Evolutionary conservation across 2,888 invertebrate genomes (phyloP).

Genomic region (Drosophila trichaetosa): DNA sequence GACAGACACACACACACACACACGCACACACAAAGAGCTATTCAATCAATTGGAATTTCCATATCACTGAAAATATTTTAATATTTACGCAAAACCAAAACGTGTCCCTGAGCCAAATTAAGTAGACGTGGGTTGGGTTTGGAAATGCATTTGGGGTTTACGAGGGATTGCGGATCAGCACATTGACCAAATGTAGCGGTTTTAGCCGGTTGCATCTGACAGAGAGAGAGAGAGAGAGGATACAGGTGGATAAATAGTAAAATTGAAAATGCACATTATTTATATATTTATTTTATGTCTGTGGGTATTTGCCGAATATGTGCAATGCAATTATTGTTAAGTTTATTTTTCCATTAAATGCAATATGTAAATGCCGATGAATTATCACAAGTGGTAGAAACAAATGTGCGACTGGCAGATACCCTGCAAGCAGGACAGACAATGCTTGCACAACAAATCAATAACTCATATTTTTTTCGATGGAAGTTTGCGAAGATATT

Average conservation of each 20-base stretch:
- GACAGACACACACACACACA: neutral
- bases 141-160: slow-evolving; percentile 3
- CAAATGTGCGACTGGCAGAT: neutral
- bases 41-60: slow-evolving; percentile 78
- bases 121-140: slow-evolving; percentile 9
- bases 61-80: slow-evolving; percentile 76
- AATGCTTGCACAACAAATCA: neutral
- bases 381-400: slow-evolving; percentile 12
- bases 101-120: slow-evolving; percentile 5
- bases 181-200: slow-evolving; percentile 30
- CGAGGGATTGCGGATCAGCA: slow-evolving; percentile 11
- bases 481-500: neutral
- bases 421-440: neutral
- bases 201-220: slow-evolving; percentile 31
- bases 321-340: slow-evolving; percentile 67
- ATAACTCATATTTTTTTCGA: neutral
- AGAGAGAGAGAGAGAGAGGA: slow-evolving; percentile 1
- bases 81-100: slow-evolving; percentile 63
- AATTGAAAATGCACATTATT: slow-evolving; percentile 63
- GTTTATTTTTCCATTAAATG: slow-evolving; percentile 39
- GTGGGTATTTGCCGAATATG: slow-evolving; percentile 48
- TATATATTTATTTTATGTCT: slow-evolving; percentile 11
- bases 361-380: slow-evolving; percentile 46
- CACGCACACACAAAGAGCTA: slow-evolving; percentile 36
- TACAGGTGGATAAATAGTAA: slow-evolving; percentile 55